Conservation (phyloP, 35 echinoderm and acorn worm species). For the Apostichopus parvimensis region DNA sequence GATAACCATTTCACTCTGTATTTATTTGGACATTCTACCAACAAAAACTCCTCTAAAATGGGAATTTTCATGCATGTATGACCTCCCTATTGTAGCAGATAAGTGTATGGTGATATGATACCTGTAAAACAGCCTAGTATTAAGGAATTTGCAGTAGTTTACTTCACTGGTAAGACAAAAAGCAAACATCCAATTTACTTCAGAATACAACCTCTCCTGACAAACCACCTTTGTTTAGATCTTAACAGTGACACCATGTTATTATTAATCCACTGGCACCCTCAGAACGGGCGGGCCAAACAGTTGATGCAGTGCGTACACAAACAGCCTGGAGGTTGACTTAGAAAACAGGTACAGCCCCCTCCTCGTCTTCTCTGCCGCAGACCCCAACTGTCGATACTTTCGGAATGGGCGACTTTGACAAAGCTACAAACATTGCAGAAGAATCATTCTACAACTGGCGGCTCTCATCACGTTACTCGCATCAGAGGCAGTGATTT, state of each 20-base stretch:
- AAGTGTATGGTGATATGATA: background rate
- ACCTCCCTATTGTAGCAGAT: no score
- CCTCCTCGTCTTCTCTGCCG: no score
- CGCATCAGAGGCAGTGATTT: slow-evolving; percentile 45
- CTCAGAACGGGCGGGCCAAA: background rate
- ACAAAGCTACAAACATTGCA: background rate
- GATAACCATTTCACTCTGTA: no score
- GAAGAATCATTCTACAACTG: background rate
- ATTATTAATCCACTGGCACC: background rate
- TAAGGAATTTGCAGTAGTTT: no score
- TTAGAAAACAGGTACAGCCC: no score
- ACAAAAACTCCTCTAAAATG: no score
- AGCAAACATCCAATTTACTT: background rate
- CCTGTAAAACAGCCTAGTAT: background rate
- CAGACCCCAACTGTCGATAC: background rate
- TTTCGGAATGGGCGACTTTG: background rate
- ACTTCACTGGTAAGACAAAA: background rate
- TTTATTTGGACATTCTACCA: no score
- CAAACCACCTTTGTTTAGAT: background rate
- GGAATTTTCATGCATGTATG: no score
- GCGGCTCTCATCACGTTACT: slow-evolving; percentile 46
- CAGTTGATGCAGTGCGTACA: background rate
- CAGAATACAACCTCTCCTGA: slow-evolving; percentile 12
- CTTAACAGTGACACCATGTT: background rate
- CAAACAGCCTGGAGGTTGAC: no score